Evolutionary conservation across 2,797 vertebrate species (phyloP).

Genomic region (Odontamblyopus rebecca): DNA sequence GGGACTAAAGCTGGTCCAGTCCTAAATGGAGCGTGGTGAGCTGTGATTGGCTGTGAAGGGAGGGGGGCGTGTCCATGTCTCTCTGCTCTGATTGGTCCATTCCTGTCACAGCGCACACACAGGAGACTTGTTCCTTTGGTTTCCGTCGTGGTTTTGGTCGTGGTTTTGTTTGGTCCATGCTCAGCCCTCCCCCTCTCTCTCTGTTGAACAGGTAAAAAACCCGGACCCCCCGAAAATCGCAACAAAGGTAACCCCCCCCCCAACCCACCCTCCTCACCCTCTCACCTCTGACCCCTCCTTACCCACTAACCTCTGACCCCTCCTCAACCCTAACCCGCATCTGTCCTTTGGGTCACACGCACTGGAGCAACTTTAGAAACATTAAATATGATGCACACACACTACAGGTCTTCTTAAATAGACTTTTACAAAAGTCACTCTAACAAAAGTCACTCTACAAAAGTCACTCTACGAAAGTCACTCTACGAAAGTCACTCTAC

Average conservation of each 20-base stretch:
- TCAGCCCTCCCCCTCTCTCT: constrained; percentile 92
- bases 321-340: constrained; percentile 67
- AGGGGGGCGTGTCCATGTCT: constrained; percentile 28
- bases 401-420: too few species aligned
- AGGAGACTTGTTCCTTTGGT: constrained; percentile 67
- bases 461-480: too few species aligned
- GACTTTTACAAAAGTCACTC: too few species aligned
- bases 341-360: too few species aligned
- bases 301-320: neutral
- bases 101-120: constrained; percentile 44
- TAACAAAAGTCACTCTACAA: too few species aligned
- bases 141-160: constrained; percentile 70
- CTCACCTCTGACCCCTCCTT: constrained; percentile 69
- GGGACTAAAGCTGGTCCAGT: neutral
- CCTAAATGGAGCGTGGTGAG: neutral
- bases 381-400: too few species aligned
- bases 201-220: constrained; percentile 99
- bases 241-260: constrained; percentile 98
- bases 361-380: too few species aligned
- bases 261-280: constrained; percentile 67
- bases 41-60: neutral
- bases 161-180: constrained; percentile 81
- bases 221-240: constrained; percentile 98
- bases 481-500: too few species aligned
- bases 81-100: constrained; percentile 68